A percentile compares a stretch with the other conserved stretches of the same genome.
Conservation (phyloP, 2,797 vertebrate species). For the Hozukius guyotensis region DNA sequence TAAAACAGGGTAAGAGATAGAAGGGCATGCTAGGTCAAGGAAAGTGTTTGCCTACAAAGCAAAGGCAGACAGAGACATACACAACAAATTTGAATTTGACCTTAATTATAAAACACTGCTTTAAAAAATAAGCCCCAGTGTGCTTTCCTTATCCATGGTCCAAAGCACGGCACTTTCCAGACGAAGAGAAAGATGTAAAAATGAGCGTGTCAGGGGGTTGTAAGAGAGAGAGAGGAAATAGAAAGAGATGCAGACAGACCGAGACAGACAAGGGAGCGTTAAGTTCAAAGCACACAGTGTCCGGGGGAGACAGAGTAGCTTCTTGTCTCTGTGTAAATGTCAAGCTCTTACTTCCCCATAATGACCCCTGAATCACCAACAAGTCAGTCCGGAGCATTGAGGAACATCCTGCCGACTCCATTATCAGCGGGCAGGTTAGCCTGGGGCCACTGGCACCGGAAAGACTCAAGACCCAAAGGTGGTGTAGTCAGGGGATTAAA, state of each 20-base stretch:
- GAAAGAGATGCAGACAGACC: slow-evolving; percentile 3
- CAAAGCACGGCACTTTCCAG: slow-evolving; percentile 14
- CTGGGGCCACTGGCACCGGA: slow-evolving; percentile 16
- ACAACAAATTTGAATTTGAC: slow-evolving; percentile 7
- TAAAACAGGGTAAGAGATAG: background rate
- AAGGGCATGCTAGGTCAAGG: background rate
- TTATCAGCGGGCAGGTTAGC: slow-evolving; percentile 48
- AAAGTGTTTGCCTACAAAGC: background rate
- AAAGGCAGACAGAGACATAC: background rate
- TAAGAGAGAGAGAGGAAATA: slow-evolving; percentile 1
- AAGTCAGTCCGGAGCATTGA: slow-evolving; percentile 41
- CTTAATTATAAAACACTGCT: slow-evolving; percentile 19
- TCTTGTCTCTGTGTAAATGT: slow-evolving; percentile 62
- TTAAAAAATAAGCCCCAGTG: background rate
- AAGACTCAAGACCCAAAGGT: slow-evolving; percentile 36
- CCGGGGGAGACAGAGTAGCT: background rate
- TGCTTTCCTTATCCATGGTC: background rate
- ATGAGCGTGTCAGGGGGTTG: background rate
- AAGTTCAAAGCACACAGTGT: slow-evolving; percentile 37
- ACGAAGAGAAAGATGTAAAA: background rate
- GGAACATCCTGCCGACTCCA: slow-evolving; percentile 49
- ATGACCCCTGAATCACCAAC: slow-evolving; percentile 66
- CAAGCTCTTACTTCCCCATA: slow-evolving; percentile 56
- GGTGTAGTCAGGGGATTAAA: slow-evolving; percentile 48
- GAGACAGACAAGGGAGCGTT: slow-evolving; percentile 14